Base-by-base conservation (phyloP, 2,797 vertebrate genomes). In the Pelochelys cantorii region DNA sequence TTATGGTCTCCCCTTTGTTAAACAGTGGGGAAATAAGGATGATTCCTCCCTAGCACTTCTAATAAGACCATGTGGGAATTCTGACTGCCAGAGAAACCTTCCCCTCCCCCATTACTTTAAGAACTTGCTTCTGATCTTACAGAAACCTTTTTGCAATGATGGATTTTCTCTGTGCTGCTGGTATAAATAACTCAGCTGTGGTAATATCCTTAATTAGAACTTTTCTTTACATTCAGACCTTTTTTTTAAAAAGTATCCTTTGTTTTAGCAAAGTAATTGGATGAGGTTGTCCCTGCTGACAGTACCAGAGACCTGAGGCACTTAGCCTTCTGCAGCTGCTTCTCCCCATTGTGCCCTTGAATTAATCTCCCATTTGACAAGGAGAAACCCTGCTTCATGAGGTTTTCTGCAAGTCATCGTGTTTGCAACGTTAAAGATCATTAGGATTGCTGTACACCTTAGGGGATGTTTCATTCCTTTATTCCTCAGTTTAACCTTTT, bases 311-410 rank as follows among this genome's bases (percentile, higher is more conserved):
- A 56, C 56, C 62, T 55, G 56, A 27, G 56, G 55, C 77, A 42
- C 82, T 94, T 94, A 87, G 85, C 79, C 94, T 83, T 87, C 88
- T 77, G 92, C n/a, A 37, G 81, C 57, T 87, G 8, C 27, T n/a
- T 87, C 12, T 94, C 65, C 74, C 85, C 68, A 54, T 79, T 91
- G 52, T 65, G 22, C 0, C 31, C 90, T 90, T 94, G 87, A 95
- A 90, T 95, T 93, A 93, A 74, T 86, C 48, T 94, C 53, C 37
- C 34, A 57, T 84, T 91, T 91, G 81, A 89, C 68, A 95, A 90
- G 60, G 85, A 79, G 79, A 91, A 60, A 80, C 34, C 88, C 42
- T 31, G 68, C 20, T 7, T 90, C 85, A 6, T 68, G 31, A 92
- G 17, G 2, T 82, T 65, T 91, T 84, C 91, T 80, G 1, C 15